A percentile compares a stretch with the other conserved stretches of the same genome.
These are phyloP conservation scores for Diadema setosum DNA, from an alignment of 35 echinoderm and acorn worm genomes.

Conservation along the genomic window DNA sequence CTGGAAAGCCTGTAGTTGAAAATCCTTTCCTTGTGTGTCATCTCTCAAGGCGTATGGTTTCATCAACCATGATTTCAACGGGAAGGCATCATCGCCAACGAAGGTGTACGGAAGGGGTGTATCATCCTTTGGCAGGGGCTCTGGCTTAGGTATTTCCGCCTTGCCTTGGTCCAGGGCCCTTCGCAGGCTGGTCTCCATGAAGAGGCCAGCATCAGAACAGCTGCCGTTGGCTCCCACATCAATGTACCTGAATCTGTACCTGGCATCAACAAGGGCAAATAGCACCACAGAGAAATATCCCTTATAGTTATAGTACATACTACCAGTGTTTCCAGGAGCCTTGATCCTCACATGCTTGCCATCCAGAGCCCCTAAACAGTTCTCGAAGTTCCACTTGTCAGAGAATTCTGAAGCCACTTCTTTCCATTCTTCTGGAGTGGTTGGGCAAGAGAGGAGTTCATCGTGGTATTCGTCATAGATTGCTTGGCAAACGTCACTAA, in stretches of 20 bases:
- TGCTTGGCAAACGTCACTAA: conserved; percentile 3
- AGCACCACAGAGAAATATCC: neutral
- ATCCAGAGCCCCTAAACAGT: conserved; percentile 39
- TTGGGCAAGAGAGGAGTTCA: neutral
- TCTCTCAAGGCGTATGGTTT: conserved; percentile 10
- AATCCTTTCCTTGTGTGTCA: neutral
- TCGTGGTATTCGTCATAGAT: neutral
- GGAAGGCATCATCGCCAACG: conserved; percentile 20
- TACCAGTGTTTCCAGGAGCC: conserved; percentile 5
- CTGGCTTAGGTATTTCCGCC: neutral
- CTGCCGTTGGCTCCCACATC: conserved; percentile 30
- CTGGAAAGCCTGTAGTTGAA: too few relatives aligned
- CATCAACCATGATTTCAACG: neutral
- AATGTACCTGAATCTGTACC: conserved; percentile 29
- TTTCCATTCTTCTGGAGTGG: conserved; percentile 23
- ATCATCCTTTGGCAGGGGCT: neutral
- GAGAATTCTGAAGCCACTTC: neutral
- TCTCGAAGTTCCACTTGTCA: conserved; percentile 35
- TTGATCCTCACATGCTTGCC: conserved; percentile 48
- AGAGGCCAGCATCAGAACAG: conserved; percentile 24
- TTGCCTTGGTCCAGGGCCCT: neutral
- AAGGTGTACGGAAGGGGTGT: neutral
- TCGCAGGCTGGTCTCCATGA: neutral
- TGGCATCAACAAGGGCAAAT: conserved; percentile 25
- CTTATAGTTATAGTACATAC: conserved; percentile 40